Evolutionary conservation across 2,113 vertebrate genomes (phyloP).

Genomic region (Syrmaticus mikado): DNA sequence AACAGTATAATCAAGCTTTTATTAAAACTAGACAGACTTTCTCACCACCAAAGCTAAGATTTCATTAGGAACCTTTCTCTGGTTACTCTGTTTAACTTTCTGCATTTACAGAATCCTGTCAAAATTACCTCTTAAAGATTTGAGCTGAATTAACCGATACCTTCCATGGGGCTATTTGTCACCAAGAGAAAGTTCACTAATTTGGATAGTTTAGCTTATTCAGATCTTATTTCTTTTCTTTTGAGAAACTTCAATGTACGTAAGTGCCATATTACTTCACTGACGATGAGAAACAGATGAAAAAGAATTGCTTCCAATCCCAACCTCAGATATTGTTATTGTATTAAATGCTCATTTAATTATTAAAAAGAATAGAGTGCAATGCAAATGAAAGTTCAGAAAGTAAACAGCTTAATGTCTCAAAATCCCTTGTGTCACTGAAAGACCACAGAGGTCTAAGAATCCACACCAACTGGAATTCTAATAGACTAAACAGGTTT

Average conservation of each 20-base stretch:
- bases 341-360: not conserved
- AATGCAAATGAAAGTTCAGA: constrained; percentile 6
- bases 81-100: constrained; percentile 47
- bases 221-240: not conserved
- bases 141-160: constrained; percentile 30
- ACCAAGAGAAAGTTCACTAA: constrained; percentile 6
- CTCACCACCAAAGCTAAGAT: constrained; percentile 38
- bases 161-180: constrained; percentile 28
- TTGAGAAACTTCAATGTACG: not conserved
- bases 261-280: not conserved
- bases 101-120: constrained; percentile 41
- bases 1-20: constrained; percentile 39
- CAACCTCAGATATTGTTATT: not conserved
- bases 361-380: not conserved
- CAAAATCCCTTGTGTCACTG: not conserved
- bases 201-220: constrained; percentile 1
- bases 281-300: constrained; percentile 26
- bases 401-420: constrained; percentile 20
- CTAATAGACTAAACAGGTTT: constrained; percentile 4
- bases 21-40: constrained; percentile 31
- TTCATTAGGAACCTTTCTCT: constrained; percentile 61
- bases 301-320: constrained; percentile 10
- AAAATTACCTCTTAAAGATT: constrained; percentile 41
- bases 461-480: not conserved
- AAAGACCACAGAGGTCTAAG: not conserved